Base-by-base conservation (phyloP, 2,888 invertebrate species). In the Maniola hyperantus region DNA sequence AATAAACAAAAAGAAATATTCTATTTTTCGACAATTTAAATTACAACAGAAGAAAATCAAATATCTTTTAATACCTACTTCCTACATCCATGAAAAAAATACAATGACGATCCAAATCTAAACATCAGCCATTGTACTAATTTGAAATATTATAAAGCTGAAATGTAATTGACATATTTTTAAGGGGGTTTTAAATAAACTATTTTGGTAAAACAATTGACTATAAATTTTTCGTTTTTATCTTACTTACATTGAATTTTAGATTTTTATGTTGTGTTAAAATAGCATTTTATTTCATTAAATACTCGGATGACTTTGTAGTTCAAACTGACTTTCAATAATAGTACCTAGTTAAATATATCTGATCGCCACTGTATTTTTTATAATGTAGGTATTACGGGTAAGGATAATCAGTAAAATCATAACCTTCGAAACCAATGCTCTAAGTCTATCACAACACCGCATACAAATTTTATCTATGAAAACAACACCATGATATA, bases 401-500 rank as follows among this genome's bases (percentile, higher is more conserved):
- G 26, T 1, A 13, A 4, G 26, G 26, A 26, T 26, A 34, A 15
- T n/a, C 6, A 46, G 46, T 60, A 36, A 61, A 48, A 57, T 20
- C 42, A 6, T 8, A 54, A 59, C 18, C 33, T 53, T 61, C 46
- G 51, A 64, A 60, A 50, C 20, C 64, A 60, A 65, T 65, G 67
- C 58, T 65, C 73, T 76, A 76, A 67, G n/a, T 69, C 77, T 77
- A 77, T 77, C 76, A 77, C 77, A 77, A 77, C 76, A 77, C 72
- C 71, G 76, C 74, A 67, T 74, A 74, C 73, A 71, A 26, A 71
- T 69, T 60, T 61, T 55, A 65, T 67, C 65, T 70, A 67, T 65
- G 54, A 65, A 69, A 67, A 65, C 53, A 64, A 54, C 54, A 51
- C 57, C 33, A 68, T 64, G 58, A 59, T 53, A 64, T 51, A 61